phyloP scores from a whole-genome alignment of 1,140 invertebrate genomes.

The Trichogramma pretiosum region DNA sequence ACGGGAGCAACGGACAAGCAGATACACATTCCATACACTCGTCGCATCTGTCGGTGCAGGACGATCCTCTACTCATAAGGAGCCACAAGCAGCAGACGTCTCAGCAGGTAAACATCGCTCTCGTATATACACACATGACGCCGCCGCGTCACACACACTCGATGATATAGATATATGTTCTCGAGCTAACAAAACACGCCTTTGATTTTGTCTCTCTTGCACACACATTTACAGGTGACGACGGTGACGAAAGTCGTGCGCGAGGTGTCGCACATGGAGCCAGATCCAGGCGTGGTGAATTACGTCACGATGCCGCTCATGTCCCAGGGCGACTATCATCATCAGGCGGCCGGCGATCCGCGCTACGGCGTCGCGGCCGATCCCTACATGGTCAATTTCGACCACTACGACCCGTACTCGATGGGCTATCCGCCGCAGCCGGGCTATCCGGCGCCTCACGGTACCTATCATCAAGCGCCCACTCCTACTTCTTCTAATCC shows the following conservation, averaged over 20 bases:
- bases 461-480: too few relatives aligned
- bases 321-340: conserved; percentile 43
- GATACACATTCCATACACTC: conserved; percentile 51
- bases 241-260: conserved; percentile 59
- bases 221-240: conserved; percentile 45
- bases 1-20: conserved; percentile 50
- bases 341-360: conserved; percentile 30
- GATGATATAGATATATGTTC: too few relatives aligned
- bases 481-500: conserved; percentile 41
- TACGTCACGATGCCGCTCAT: conserved; percentile 44
- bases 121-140: too few relatives aligned
- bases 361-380: conserved; percentile 38
- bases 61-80: conserved; percentile 48
- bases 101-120: conserved; percentile 46
- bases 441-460: conserved; percentile 40
- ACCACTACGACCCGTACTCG: conserved; percentile 42
- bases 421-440: conserved; percentile 40
- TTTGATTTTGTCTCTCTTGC: too few relatives aligned
- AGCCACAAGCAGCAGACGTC: conserved; percentile 52
- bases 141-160: too few relatives aligned
- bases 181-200: too few relatives aligned
- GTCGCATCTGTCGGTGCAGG: conserved; percentile 48
- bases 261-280: conserved; percentile 58
- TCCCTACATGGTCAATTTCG: conserved; percentile 44
- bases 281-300: conserved; percentile 48